These are phyloP conservation scores for Aphyosemion australe DNA, from an alignment of 2,113 vertebrate species.

Conservation along the genomic window DNA sequence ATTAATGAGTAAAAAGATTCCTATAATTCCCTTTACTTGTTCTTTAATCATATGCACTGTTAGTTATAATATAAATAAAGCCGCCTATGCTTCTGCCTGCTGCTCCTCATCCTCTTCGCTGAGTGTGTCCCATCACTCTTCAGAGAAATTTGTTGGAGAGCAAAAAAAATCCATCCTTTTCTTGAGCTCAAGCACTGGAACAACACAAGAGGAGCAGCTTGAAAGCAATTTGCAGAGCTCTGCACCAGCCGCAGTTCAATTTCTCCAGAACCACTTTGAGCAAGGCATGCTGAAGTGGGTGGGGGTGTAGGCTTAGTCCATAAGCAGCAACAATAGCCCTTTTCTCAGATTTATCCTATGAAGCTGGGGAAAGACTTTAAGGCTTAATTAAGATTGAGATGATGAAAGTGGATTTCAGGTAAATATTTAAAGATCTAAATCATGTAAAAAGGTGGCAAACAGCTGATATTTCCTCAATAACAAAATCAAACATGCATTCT, in stretches of 20 bases:
- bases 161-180: slow-evolving; percentile 18
- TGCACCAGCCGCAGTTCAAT: slow-evolving; percentile 9
- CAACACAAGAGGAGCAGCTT: slow-evolving; percentile 30
- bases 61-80: not conserved
- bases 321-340: too few relatives aligned
- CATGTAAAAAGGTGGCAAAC: too few relatives aligned
- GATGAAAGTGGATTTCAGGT: too few relatives aligned
- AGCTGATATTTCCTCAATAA: too few relatives aligned
- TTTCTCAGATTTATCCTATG: too few relatives aligned
- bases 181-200: slow-evolving; percentile 26
- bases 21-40: too few relatives aligned
- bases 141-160: slow-evolving; percentile 5
- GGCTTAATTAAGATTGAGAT: not conserved
- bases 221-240: slow-evolving; percentile 33
- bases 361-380: not conserved
- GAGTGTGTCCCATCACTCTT: slow-evolving; percentile 6
- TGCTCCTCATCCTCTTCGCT: slow-evolving; percentile 1
- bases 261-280: slow-evolving; percentile 41
- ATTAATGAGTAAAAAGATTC: too few relatives aligned
- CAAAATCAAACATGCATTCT: too few relatives aligned
- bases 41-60: too few relatives aligned
- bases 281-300: slow-evolving; percentile 26
- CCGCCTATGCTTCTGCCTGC: not conserved
- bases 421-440: too few relatives aligned
- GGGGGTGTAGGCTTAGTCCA: not conserved